Conservation (phyloP, 1,140 invertebrate species). For the Tetranychus cinnabarinus region DNA sequence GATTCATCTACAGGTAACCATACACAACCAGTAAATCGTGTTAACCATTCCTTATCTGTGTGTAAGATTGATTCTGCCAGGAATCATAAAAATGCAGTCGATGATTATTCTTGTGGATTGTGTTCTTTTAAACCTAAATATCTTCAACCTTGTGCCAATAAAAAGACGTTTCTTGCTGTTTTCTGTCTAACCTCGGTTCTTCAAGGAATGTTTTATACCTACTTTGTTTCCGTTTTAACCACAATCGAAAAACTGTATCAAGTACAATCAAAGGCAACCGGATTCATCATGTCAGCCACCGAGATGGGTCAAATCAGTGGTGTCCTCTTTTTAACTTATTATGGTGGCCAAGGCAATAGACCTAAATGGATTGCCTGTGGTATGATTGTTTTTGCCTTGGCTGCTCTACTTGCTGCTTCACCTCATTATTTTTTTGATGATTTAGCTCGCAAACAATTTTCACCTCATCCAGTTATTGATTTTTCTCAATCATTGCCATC, state of each 20-base stretch:
- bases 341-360: constrained; percentile 74
- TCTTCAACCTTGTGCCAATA: constrained; percentile 48
- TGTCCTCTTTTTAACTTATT: constrained; percentile 55
- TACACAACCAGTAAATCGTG: no score
- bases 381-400: constrained; percentile 64
- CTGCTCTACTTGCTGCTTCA: constrained; percentile 56
- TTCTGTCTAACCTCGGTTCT: constrained; percentile 47
- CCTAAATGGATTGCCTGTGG: constrained; percentile 89
- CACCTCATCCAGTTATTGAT: background rate
- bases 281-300: constrained; percentile 71
- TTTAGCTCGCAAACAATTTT: background rate
- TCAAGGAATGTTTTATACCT: constrained; percentile 81
- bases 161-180: constrained; percentile 58
- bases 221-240: constrained; percentile 86
- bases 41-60: no score
- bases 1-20: no score
- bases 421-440: constrained; percentile 21
- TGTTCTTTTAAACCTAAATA: constrained; percentile 29
- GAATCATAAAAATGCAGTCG: no score
- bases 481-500: background rate
- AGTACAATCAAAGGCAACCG: constrained; percentile 80
- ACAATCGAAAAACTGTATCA: constrained; percentile 90
- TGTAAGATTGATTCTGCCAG: no score
- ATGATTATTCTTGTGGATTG: constrained; percentile 9
- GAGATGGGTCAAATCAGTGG: constrained; percentile 71